Evolutionary conservation across 2,888 invertebrate species (phyloP).

Genomic region (Clitarchus hookeri): DNA sequence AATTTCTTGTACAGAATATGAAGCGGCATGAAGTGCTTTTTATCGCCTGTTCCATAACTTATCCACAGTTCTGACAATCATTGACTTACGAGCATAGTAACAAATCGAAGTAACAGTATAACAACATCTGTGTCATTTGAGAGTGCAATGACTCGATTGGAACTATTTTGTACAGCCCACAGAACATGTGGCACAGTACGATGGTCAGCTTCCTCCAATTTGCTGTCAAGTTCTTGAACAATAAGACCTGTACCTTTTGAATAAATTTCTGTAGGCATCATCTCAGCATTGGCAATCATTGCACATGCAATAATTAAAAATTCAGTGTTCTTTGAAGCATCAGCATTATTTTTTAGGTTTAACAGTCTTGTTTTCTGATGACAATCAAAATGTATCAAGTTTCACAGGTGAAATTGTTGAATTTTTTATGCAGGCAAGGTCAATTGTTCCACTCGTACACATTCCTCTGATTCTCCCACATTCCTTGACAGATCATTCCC

Average conservation of each 20-base stretch:
- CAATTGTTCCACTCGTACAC: not conserved
- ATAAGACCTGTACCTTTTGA: not conserved
- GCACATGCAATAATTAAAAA: not conserved
- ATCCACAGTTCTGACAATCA: not conserved
- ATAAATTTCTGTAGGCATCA: too few relatives aligned
- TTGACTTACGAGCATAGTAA: conserved; percentile 1
- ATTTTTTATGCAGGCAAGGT: not conserved
- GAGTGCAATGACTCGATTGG: not conserved
- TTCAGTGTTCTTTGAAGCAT: not conserved
- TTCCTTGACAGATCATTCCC: not conserved
- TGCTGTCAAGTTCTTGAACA: not conserved
- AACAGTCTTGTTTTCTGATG: not conserved
- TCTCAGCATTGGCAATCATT: not conserved
- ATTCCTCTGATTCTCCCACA: not conserved
- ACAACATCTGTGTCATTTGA: conserved; percentile 19
- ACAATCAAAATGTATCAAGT: not conserved
- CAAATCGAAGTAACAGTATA: not conserved
- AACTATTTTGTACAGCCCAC: not conserved
- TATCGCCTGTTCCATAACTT: not conserved
- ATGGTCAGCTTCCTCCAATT: conserved; percentile 24
- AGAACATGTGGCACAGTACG: conserved; percentile 18
- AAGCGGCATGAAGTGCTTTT: conserved; percentile 2
- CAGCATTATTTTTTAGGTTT: not conserved
- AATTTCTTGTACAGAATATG: conserved; percentile 15
- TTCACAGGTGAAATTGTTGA: not conserved